These are phyloP conservation scores for Triops longicaudatus DNA, from an alignment of 1,140 invertebrate species.

Conservation along the genomic window DNA sequence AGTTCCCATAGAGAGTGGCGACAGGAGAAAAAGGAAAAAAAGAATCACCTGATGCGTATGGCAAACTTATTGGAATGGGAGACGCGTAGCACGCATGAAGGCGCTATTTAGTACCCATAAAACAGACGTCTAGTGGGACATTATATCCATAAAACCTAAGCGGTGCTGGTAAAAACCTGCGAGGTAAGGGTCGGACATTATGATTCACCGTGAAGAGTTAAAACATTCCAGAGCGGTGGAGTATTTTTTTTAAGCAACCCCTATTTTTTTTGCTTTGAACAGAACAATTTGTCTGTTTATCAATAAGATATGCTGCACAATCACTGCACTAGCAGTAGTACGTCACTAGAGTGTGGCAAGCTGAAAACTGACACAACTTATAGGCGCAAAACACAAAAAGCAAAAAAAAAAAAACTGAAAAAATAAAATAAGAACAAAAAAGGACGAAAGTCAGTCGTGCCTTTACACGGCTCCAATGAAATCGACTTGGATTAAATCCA, in stretches of 20 bases:
- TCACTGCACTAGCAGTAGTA: too few species aligned
- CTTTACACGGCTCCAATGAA: not conserved
- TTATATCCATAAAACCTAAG: not conserved
- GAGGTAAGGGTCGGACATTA: not conserved
- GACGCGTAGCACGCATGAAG: not conserved
- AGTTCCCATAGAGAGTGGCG: not conserved
- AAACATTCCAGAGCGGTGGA: too few species aligned
- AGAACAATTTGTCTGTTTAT: too few species aligned
- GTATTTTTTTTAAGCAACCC: too few species aligned
- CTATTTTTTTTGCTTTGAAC: too few species aligned
- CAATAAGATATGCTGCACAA: too few species aligned
- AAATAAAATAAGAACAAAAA: not conserved
- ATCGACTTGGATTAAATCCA: constrained; percentile 3
- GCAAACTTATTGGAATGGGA: constrained; percentile 11
- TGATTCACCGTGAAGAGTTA: not conserved
- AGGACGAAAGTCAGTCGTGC: not conserved
- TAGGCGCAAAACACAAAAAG: too few species aligned
- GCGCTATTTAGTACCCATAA: constrained; percentile 6
- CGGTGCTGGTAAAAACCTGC: not conserved
- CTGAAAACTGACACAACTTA: too few species aligned
- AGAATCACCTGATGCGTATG: constrained; percentile 5
- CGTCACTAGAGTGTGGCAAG: too few species aligned
- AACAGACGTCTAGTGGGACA: constrained; percentile 1
- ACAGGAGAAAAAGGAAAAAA: not conserved
- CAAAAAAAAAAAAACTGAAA: not conserved